These are phyloP conservation scores for Rhodophaea formosa DNA, from an alignment of 2,888 invertebrate species.

Conservation along the genomic window DNA sequence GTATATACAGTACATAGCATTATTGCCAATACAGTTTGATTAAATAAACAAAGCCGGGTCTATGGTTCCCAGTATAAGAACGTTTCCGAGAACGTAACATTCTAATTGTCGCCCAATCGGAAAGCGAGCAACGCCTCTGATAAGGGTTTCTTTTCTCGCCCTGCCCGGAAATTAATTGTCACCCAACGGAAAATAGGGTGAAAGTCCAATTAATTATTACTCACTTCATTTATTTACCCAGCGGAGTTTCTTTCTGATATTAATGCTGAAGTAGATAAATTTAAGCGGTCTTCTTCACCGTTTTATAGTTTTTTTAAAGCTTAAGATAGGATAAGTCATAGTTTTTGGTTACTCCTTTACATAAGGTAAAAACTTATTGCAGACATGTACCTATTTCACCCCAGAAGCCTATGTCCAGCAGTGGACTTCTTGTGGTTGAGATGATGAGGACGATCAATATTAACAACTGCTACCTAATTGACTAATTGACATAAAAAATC, in stretches of 20 bases:
- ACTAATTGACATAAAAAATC: too few relatives aligned
- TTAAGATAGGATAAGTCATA: too few relatives aligned
- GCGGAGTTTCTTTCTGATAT: conserved; percentile 69
- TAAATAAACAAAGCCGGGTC: neutral
- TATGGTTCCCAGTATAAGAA: neutral
- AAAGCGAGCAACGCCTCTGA: conserved; percentile 70
- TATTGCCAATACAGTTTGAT: neutral
- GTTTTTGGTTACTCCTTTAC: too few relatives aligned
- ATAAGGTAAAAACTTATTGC: too few relatives aligned
- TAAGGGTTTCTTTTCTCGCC: conserved; percentile 78
- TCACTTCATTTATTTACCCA: conserved; percentile 80
- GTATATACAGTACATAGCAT: too few relatives aligned
- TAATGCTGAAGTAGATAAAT: conserved; percentile 67
- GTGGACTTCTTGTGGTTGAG: too few relatives aligned
- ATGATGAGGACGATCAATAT: too few relatives aligned
- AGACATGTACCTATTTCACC: too few relatives aligned
- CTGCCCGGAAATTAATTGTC: conserved; percentile 79
- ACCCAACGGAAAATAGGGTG: conserved; percentile 80
- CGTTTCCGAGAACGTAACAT: conserved; percentile 11
- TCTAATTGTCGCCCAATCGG: conserved; percentile 38
- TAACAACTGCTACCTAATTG: too few relatives aligned
- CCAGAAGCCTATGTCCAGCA: too few relatives aligned
- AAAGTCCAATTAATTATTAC: conserved; percentile 81
- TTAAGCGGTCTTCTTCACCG: conserved; percentile 25
- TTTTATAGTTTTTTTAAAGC: neutral